Conservation (phyloP, 2,113 vertebrate species). For the Macrotis lagotis region DNA sequence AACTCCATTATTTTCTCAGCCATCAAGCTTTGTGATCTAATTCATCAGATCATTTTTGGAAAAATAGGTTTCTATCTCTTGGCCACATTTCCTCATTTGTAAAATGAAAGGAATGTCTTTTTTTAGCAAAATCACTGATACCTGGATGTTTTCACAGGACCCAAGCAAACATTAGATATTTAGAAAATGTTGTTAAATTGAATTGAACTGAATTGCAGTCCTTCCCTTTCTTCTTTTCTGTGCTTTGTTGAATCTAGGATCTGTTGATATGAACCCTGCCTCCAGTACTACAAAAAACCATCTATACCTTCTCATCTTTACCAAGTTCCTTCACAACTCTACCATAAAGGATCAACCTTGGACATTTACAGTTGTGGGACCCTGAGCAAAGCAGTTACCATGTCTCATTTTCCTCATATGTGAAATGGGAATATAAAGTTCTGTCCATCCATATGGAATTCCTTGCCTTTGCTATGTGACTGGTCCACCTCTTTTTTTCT, state of each 20-base stretch:
- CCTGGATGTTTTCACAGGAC: background rate
- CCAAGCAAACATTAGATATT: background rate
- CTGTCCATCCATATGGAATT: background rate
- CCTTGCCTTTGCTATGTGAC: background rate
- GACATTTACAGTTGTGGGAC: background rate
- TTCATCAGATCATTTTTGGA: no score
- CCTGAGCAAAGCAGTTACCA: background rate
- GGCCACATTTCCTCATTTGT: no score
- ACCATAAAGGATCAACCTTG: background rate
- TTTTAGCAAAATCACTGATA: background rate
- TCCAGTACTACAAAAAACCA: background rate
- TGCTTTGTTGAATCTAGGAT: background rate
- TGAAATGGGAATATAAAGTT: background rate
- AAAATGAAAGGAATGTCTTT: background rate
- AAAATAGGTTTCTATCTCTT: no score
- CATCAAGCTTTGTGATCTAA: no score
- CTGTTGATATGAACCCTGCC: background rate
- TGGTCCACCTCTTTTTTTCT: background rate
- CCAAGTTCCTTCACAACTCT: background rate
- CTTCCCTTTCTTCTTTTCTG: background rate
- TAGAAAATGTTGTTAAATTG: background rate
- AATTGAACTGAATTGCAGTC: background rate
- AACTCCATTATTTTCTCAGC: no score
- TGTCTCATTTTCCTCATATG: background rate
- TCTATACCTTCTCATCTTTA: background rate